phyloP scores from a whole-genome alignment of 2,113 vertebrate genomes.

The Chloebia gouldiae region DNA sequence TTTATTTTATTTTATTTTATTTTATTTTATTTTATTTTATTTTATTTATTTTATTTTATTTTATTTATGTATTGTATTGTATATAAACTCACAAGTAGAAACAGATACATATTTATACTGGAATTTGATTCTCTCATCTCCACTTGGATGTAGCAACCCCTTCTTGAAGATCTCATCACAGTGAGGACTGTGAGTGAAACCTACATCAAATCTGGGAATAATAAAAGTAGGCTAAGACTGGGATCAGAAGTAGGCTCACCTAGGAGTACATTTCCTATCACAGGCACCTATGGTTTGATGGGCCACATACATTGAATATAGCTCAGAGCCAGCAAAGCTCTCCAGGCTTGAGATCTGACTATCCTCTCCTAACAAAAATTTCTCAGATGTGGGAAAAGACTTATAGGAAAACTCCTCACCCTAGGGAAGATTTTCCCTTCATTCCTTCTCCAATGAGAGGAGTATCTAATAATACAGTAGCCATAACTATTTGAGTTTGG shows the following conservation, averaged over 20 bases:
- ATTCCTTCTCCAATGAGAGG: neutral
- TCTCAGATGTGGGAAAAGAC: neutral
- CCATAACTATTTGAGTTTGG: conserved; percentile 9
- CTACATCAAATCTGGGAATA: neutral
- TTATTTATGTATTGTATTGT: neutral
- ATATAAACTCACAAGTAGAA: neutral
- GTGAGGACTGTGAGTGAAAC: neutral
- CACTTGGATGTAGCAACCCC: neutral
- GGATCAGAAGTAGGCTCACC: neutral
- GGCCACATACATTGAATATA: conserved; percentile 20
- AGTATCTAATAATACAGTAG: conserved; percentile 1
- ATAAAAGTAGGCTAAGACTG: neutral
- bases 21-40: neutral
- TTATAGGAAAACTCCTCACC: neutral
- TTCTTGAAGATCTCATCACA: neutral
- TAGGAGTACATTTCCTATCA: conserved; percentile 33
- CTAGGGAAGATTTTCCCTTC: neutral
- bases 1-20: neutral
- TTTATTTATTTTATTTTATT: neutral
- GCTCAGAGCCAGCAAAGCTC: neutral
- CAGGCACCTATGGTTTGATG: conserved; percentile 34
- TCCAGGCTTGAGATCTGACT: neutral
- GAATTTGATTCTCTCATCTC: neutral
- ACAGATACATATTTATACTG: neutral
- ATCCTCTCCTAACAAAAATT: neutral